Conservation (phyloP, 2,888 invertebrate species). For the Apamea crenata region DNA sequence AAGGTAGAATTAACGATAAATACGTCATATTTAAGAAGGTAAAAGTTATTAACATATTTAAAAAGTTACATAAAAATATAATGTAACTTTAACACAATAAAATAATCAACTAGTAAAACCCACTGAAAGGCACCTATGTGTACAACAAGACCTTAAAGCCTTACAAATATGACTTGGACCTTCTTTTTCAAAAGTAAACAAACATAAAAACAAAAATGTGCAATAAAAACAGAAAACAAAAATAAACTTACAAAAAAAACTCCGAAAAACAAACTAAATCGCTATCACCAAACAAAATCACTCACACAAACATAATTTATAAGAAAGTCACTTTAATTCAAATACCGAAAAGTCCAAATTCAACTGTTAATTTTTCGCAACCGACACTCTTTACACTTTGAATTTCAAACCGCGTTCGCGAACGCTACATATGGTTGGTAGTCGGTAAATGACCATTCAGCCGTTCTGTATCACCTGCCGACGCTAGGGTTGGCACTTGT, state of each 20-base stretch:
- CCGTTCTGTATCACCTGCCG: constrained; percentile 76
- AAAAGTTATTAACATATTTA: too few species aligned
- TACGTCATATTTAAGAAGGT: neutral
- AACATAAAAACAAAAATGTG: neutral
- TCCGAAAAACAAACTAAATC: constrained; percentile 37
- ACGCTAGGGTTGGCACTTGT: constrained; percentile 63
- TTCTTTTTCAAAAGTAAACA: constrained; percentile 14
- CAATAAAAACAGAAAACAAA: constrained; percentile 1
- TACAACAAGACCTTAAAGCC: neutral
- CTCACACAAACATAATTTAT: constrained; percentile 58
- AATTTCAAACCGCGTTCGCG: constrained; percentile 76
- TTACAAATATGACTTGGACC: neutral
- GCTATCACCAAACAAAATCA: constrained; percentile 49
- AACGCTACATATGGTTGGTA: constrained; percentile 79
- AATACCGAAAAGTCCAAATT: constrained; percentile 42
- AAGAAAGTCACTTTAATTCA: constrained; percentile 38
- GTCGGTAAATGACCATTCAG: constrained; percentile 83
- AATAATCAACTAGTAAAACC: neutral
- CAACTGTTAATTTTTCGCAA: constrained; percentile 55
- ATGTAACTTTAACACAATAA: neutral
- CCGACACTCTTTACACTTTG: constrained; percentile 72
- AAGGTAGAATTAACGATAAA: neutral
- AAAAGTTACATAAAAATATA: neutral
- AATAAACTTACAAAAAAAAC: constrained; percentile 52
- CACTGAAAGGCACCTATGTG: neutral